phyloP scores from a whole-genome alignment of 2,113 vertebrate genomes.

The Apodemus sylvaticus region DNA sequence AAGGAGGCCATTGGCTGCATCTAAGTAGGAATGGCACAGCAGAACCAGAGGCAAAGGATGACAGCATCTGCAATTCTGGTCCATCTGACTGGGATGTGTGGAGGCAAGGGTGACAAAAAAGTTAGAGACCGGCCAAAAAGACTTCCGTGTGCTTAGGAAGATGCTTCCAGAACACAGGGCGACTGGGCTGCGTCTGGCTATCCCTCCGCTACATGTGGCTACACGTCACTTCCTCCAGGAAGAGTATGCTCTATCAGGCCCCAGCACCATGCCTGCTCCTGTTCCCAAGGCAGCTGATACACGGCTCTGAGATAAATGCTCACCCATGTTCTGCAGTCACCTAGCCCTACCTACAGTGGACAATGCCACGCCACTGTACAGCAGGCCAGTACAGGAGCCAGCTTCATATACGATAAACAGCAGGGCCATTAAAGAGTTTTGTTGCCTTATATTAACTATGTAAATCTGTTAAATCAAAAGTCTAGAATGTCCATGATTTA shows the following conservation, averaged over 20 bases:
- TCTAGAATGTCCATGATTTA: neutral
- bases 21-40: neutral
- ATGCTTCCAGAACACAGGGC: neutral
- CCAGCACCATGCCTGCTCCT: neutral
- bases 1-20: neutral
- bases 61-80: neutral
- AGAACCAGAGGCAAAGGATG: neutral
- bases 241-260: neutral
- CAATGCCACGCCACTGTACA: neutral
- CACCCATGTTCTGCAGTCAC: neutral
- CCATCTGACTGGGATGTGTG: neutral
- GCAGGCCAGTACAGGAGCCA: neutral
- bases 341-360: neutral
- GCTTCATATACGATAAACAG: neutral
- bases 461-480: neutral
- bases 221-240: neutral
- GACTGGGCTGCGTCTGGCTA: neutral
- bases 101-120: neutral
- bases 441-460: constrained; percentile 34
- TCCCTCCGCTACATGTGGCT: neutral
- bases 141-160: neutral
- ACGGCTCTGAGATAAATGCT: neutral
- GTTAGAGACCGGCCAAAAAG: neutral
- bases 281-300: neutral
- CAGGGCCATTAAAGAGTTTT: neutral